Conservation (phyloP, 2,797 vertebrate genomes). For the Florisuga fusca region DNA sequence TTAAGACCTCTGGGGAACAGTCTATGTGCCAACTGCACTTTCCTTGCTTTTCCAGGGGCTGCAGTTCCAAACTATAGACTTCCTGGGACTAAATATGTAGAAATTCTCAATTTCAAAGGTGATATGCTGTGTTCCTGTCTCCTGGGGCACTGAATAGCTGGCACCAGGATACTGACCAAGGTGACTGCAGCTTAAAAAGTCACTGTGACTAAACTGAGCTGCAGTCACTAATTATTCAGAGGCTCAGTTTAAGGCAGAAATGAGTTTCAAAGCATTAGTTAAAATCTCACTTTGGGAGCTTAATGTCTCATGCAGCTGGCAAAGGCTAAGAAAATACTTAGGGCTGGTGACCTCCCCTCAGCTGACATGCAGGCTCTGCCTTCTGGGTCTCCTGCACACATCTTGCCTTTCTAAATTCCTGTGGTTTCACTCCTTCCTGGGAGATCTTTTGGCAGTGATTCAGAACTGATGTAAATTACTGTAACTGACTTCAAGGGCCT, state of each 20-base stretch:
- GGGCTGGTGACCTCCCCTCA: neutral
- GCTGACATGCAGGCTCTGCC: rapidly evolving
- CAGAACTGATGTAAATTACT: neutral
- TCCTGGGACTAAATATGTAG: neutral
- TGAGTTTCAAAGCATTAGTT: neutral
- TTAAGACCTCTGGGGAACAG: neutral
- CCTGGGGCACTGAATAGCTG: neutral
- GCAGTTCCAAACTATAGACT: neutral
- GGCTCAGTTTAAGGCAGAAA: neutral
- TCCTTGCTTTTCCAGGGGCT: neutral
- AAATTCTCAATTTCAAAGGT: neutral
- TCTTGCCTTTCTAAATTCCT: neutral
- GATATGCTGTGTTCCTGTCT: neutral
- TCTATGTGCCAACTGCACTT: neutral
- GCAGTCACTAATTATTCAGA: neutral
- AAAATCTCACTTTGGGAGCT: neutral
- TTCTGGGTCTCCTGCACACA: rapidly evolving
- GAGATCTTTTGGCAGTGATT: neutral
- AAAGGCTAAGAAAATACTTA: neutral
- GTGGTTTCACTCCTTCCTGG: neutral
- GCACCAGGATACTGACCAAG: neutral
- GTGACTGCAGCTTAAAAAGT: neutral
- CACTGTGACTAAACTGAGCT: neutral
- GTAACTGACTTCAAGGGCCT: neutral
- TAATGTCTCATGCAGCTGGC: neutral